Conservation (phyloP, 2,797 vertebrate genomes). For the Anomalospiza imberbis region DNA sequence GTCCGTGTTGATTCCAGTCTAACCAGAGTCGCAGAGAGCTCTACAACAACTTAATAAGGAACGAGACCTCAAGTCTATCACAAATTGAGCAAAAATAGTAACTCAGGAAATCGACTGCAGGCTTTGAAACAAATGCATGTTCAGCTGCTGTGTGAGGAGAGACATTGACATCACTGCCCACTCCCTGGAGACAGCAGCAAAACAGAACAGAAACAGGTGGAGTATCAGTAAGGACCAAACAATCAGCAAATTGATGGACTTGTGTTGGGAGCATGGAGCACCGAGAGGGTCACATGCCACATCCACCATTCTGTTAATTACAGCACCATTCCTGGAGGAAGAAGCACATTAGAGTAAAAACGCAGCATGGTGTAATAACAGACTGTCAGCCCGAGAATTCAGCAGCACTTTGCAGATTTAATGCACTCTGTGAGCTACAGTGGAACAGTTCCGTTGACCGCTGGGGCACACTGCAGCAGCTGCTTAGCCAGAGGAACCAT, state of each 20-base stretch:
- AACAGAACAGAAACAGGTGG: neutral
- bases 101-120: neutral
- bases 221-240: neutral
- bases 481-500: neutral
- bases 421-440: neutral
- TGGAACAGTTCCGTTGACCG: neutral
- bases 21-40: neutral
- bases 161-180: neutral
- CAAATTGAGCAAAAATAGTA: neutral
- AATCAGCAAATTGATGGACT: neutral
- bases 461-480: neutral
- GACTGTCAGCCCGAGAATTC: neutral
- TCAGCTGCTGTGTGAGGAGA: neutral
- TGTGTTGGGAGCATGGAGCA: neutral
- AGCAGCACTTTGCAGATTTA: neutral
- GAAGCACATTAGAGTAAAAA: neutral
- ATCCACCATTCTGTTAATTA: neutral
- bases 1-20: neutral
- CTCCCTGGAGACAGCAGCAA: neutral
- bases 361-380: accelerated
- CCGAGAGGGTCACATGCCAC: neutral
- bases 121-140: neutral
- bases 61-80: neutral
- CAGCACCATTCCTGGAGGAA: neutral
- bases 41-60: neutral